Evolutionary conservation across 1,140 invertebrate species (phyloP).

Genomic region (Caenorhabditis elegans): DNA sequence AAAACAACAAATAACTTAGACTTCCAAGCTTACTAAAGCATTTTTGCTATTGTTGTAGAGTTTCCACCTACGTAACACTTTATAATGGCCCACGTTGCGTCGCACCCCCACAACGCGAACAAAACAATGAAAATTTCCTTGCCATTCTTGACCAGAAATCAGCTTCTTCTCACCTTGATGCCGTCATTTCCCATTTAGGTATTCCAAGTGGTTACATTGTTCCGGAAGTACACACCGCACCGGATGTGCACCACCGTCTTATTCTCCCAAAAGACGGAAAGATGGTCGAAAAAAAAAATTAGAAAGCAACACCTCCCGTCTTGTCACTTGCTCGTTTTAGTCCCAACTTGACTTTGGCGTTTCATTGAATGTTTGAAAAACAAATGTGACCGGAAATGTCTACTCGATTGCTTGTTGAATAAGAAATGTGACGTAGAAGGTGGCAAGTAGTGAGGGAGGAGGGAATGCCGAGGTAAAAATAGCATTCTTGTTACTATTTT

Average conservation of each 20-base stretch:
- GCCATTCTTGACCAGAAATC: background rate
- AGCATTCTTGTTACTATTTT: background rate
- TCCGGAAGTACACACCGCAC: constrained; percentile 16
- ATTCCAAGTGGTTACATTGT: background rate
- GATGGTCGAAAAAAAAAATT: background rate
- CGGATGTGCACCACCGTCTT: background rate
- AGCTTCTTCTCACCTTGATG: background rate
- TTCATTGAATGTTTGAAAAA: background rate
- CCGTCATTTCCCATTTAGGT: background rate
- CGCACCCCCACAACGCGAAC: too few relatives aligned
- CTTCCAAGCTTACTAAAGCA: too few relatives aligned
- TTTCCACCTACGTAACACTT: too few relatives aligned
- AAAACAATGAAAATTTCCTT: too few relatives aligned
- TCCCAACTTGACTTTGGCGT: background rate
- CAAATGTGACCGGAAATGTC: background rate
- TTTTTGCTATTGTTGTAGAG: too few relatives aligned
- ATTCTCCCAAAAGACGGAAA: too few relatives aligned
- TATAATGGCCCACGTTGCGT: too few relatives aligned
- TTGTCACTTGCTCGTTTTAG: too few relatives aligned
- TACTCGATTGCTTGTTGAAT: background rate
- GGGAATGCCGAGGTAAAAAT: background rate
- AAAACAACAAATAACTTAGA: too few relatives aligned
- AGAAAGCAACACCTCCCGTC: background rate
- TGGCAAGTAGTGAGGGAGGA: background rate
- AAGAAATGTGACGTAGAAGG: constrained; percentile 9